Conservation (phyloP, 1,140 invertebrate genomes). For the Anagrus nilaparvatae region DNA sequence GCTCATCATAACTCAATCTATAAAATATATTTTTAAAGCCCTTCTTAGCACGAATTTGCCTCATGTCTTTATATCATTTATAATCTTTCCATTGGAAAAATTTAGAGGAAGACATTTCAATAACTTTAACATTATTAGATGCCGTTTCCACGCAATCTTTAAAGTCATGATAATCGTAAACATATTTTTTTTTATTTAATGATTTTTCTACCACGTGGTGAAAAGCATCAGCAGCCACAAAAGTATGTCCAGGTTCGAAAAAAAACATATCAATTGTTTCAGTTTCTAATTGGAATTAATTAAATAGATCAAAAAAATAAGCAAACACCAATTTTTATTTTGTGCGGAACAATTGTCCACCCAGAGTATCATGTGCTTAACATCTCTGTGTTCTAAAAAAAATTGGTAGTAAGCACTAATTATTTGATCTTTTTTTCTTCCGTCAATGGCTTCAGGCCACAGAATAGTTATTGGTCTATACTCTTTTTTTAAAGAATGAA, state of each 20-base stretch:
- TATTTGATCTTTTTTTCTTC: constrained; percentile 19
- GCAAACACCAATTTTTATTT: constrained; percentile 27
- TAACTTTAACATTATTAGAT: constrained; percentile 3
- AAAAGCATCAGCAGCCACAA: constrained; percentile 23
- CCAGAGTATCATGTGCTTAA: constrained; percentile 18
- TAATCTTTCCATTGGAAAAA: constrained; percentile 10
- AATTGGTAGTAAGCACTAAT: constrained; percentile 15
- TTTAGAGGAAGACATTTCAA: constrained; percentile 6
- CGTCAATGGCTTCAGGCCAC: constrained; percentile 16
- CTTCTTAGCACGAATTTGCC: constrained; percentile 6
- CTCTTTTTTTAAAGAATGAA: constrained; percentile 7
- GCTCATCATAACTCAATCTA: constrained; percentile 8
- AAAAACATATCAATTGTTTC: constrained; percentile 19
- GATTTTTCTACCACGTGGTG: constrained; percentile 24
- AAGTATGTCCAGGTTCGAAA: constrained; percentile 25
- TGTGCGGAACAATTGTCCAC: constrained; percentile 20
- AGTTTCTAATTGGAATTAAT: constrained; percentile 16
- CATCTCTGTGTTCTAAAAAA: constrained; percentile 5
- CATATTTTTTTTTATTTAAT: constrained; percentile 18
- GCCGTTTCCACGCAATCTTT: constrained; percentile 6
- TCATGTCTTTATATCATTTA: constrained; percentile 11
- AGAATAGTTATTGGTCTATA: constrained; percentile 14
- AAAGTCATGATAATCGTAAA: constrained; percentile 30
- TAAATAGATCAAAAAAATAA: constrained; percentile 18
- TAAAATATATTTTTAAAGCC: constrained; percentile 2